These are phyloP conservation scores for Drosophila fulvimacula DNA, from an alignment of 2,888 invertebrate species.

Conservation along the genomic window DNA sequence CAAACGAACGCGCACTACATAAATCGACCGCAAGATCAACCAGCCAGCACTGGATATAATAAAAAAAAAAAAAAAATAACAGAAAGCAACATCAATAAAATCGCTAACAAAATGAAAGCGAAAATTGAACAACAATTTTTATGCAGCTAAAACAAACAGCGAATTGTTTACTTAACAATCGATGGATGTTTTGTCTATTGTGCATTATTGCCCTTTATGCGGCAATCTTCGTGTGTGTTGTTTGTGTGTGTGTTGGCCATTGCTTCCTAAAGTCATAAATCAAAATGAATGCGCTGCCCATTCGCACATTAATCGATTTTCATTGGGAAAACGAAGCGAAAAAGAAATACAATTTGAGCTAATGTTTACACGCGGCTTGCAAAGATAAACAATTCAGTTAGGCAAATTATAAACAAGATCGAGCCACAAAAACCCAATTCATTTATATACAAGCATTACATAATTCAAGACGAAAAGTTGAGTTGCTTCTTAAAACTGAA, in stretches of 20 bases:
- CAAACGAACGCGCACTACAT: constrained; percentile 15
- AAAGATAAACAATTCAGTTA: constrained; percentile 48
- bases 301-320: constrained; percentile 71
- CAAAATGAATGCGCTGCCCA: constrained; percentile 62
- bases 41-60: constrained; percentile 5
- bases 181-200: constrained; percentile 37
- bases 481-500: constrained; percentile 39
- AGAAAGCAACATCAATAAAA: constrained; percentile 6
- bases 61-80: not conserved
- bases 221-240: not conserved
- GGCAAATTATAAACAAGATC: constrained; percentile 45
- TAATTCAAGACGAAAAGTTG: constrained; percentile 16
- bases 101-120: constrained; percentile 24
- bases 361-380: constrained; percentile 44
- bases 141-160: constrained; percentile 51
- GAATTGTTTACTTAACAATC: constrained; percentile 59
- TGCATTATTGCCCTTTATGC: constrained; percentile 27
- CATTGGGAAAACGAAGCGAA: constrained; percentile 34
- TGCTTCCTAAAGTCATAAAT: constrained; percentile 60
- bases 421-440: constrained; percentile 20
- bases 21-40: constrained; percentile 44
- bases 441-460: constrained; percentile 34
- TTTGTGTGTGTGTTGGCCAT: constrained; percentile 28
- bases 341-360: constrained; percentile 25
- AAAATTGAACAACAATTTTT: constrained; percentile 55